phyloP scores from a whole-genome alignment of 1,140 invertebrate genomes.

The Xylocopa sonorina region DNA sequence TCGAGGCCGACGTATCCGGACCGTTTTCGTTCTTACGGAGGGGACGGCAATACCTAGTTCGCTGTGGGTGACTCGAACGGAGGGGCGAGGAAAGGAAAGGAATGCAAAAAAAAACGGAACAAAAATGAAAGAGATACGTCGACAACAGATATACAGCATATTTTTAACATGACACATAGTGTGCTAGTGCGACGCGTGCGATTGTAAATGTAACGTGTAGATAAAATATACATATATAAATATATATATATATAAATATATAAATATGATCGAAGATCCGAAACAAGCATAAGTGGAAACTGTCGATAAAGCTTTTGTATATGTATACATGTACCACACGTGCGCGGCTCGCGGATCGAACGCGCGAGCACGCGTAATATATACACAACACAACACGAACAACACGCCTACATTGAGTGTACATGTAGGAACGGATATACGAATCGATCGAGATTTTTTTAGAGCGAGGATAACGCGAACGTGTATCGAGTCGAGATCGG shows the following conservation, averaged over 20 bases:
- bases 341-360: constrained; percentile 8
- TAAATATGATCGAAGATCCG: constrained; percentile 56
- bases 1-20: constrained; percentile 13
- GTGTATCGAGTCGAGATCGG: not conserved
- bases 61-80: not conserved
- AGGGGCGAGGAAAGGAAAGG: not conserved
- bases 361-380: constrained; percentile 3
- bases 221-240: constrained; percentile 65
- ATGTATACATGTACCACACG: constrained; percentile 69
- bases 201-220: constrained; percentile 73
- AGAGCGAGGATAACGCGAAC: too few relatives aligned
- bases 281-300: constrained; percentile 73
- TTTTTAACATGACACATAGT: constrained; percentile 76
- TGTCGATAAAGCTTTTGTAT: constrained; percentile 79
- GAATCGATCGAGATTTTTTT: not conserved
- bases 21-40: constrained; percentile 5
- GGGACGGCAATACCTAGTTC: too few relatives aligned
- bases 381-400: constrained; percentile 51
- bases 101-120: constrained; percentile 6
- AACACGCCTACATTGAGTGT: not conserved
- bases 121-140: constrained; percentile 36
- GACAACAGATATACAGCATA: constrained; percentile 73
- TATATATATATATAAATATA: constrained; percentile 31
- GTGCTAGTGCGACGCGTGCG: constrained; percentile 56
- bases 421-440: not conserved